phyloP scores from a whole-genome alignment of 30 jellyfish, hydroid and myxozoan species.

The Cassiopea andromeda region DNA sequence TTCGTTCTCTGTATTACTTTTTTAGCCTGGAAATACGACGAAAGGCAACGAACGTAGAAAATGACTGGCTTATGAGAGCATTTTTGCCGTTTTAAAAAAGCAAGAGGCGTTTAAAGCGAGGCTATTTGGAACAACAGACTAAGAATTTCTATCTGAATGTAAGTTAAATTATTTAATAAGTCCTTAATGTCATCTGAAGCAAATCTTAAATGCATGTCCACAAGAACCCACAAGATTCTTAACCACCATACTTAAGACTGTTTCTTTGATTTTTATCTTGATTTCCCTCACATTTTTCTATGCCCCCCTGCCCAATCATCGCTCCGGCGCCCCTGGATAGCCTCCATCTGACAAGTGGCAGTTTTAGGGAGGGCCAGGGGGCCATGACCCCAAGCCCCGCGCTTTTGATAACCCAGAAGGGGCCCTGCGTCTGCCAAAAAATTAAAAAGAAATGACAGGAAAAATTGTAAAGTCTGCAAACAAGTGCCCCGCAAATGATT shows the following conservation, averaged over 20 bases:
- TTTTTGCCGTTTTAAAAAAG: not conserved
- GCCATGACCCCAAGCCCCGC: too few relatives aligned
- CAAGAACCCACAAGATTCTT: not conserved
- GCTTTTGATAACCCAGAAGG: too few relatives aligned
- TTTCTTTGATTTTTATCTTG: constrained; percentile 31
- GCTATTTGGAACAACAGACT: not conserved
- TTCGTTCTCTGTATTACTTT: constrained; percentile 11
- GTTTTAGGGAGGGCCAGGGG: too few relatives aligned
- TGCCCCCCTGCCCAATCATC: constrained; percentile 16
- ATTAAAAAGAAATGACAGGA: too few relatives aligned
- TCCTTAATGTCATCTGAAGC: constrained; percentile 18
- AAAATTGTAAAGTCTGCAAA: too few relatives aligned
- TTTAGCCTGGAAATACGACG: constrained; percentile 34
- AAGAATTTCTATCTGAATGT: not conserved
- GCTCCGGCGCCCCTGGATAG: not conserved
- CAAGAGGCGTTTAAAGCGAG: constrained; percentile 20
- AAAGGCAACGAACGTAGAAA: constrained; percentile 56
- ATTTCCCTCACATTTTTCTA: constrained; percentile 24
- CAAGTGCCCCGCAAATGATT: too few relatives aligned
- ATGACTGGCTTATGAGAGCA: constrained; percentile 13
- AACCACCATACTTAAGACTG: not conserved
- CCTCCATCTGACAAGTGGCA: too few relatives aligned
- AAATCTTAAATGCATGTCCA: constrained; percentile 25
- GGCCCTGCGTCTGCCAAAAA: too few relatives aligned
- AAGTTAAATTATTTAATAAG: not conserved